Evolutionary conservation across 2,113 vertebrate species (phyloP).

Genomic region (Cyanoliseus patagonus): DNA sequence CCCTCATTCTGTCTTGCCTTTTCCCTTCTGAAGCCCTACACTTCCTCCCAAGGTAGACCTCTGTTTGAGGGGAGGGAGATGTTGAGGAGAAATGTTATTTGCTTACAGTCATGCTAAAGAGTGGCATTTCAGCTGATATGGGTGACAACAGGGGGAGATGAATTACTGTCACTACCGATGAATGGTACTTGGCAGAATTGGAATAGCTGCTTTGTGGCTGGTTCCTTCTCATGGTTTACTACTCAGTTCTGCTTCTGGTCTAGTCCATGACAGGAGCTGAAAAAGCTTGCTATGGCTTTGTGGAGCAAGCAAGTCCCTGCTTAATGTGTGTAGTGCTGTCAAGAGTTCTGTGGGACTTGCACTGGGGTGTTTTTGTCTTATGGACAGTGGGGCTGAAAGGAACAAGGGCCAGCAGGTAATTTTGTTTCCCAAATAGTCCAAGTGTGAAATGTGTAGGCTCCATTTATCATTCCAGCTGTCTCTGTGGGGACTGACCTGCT

Average conservation of each 20-base stretch:
- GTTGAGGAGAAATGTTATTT: background rate
- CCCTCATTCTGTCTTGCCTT: background rate
- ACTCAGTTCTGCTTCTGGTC: background rate
- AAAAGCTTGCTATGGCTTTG: background rate
- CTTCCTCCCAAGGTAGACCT: background rate
- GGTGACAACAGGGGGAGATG: background rate
- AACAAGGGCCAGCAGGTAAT: background rate
- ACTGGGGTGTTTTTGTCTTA: background rate
- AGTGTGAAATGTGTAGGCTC: background rate
- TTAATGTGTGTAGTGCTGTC: background rate
- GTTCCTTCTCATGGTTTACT: background rate
- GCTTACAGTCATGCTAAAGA: background rate
- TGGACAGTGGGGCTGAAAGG: background rate
- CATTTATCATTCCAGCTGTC: constrained; percentile 25
- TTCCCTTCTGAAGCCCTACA: background rate
- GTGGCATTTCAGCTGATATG: background rate
- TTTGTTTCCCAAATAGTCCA: background rate
- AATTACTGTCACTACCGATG: background rate
- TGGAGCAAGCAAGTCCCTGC: background rate
- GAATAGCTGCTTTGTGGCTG: background rate
- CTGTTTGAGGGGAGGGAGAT: background rate
- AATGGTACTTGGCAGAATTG: background rate
- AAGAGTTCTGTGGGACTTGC: background rate
- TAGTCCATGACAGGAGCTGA: background rate
- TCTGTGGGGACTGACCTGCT: constrained; percentile 1